Conservation (phyloP, 2,888 invertebrate genomes). For the Serrognathus titanus region DNA sequence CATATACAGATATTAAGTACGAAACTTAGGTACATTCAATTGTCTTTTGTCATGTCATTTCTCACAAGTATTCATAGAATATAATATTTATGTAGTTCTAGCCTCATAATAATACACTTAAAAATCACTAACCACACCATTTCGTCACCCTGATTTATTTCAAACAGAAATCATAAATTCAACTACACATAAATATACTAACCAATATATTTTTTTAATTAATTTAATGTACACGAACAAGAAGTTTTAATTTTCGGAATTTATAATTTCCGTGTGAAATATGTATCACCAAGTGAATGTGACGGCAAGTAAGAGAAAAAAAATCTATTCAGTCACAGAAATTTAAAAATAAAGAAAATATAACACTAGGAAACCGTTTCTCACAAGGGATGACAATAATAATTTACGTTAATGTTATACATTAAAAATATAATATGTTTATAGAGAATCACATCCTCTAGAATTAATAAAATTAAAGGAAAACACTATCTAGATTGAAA, state of each 20-base stretch:
- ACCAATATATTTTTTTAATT: too few relatives aligned
- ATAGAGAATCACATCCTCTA: slow-evolving; percentile 32
- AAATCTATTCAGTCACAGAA: slow-evolving; percentile 13
- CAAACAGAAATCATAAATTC: too few relatives aligned
- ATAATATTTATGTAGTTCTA: slow-evolving; percentile 14
- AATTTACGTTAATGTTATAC: slow-evolving; percentile 12
- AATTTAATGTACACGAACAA: too few relatives aligned
- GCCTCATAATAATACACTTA: slow-evolving; percentile 14
- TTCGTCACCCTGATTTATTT: not conserved
- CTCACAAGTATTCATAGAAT: slow-evolving; percentile 18
- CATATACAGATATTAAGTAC: slow-evolving; percentile 39
- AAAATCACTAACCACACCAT: slow-evolving; percentile 18
- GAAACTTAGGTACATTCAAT: slow-evolving; percentile 45
- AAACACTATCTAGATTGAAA: slow-evolving; percentile 11
- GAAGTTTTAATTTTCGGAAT: too few relatives aligned
- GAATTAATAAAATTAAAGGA: slow-evolving; percentile 25
- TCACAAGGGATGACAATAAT: not conserved
- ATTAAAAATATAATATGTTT: slow-evolving; percentile 20
- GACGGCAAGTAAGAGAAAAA: not conserved
- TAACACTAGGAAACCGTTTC: not conserved
- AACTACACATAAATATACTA: too few relatives aligned
- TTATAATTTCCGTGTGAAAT: too few relatives aligned
- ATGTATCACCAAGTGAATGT: not conserved
- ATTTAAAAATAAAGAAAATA: slow-evolving; percentile 1
- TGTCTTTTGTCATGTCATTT: slow-evolving; percentile 36